A percentile compares a stretch with the other conserved stretches of the same genome.
phyloP scores from a whole-genome alignment of 2,113 vertebrate species.

The Vicugna pacos region DNA sequence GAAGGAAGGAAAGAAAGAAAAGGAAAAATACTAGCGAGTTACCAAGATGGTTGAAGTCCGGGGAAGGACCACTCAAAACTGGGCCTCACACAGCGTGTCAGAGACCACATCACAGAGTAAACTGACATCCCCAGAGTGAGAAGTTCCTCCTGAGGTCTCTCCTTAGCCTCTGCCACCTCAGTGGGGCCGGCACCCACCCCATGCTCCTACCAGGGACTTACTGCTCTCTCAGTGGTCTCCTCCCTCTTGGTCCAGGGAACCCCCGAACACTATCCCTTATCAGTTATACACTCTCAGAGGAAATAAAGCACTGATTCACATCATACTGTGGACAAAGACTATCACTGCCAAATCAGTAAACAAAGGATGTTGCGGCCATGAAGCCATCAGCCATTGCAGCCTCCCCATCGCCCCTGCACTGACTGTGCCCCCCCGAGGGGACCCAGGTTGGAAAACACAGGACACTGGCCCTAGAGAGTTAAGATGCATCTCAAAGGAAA shows the following conservation, averaged over 20 bases:
- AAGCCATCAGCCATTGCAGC: not conserved
- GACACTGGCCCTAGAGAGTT: not conserved
- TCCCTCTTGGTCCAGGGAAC: not conserved
- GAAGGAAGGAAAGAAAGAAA: too few species aligned
- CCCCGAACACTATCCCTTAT: not conserved
- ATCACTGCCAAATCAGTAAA: not conserved
- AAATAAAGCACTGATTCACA: too few species aligned
- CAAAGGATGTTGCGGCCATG: not conserved
- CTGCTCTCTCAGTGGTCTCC: not conserved
- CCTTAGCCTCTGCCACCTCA: not conserved
- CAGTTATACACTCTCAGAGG: not conserved
- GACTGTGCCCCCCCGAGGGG: not conserved
- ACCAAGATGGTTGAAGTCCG: not conserved
- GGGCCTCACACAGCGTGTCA: accelerated
- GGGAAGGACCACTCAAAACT: not conserved
- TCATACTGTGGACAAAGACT: not conserved
- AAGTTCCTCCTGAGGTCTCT: accelerated
- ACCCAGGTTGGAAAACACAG: not conserved
- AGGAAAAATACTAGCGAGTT: not conserved
- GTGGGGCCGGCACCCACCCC: accelerated
- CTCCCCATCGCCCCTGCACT: not conserved
- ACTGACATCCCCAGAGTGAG: accelerated
- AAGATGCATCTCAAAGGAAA: not conserved
- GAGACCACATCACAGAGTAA: accelerated
- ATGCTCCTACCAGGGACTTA: too few species aligned